phyloP scores from a whole-genome alignment of 2,113 vertebrate genomes.

The Tetrax tetrax region DNA sequence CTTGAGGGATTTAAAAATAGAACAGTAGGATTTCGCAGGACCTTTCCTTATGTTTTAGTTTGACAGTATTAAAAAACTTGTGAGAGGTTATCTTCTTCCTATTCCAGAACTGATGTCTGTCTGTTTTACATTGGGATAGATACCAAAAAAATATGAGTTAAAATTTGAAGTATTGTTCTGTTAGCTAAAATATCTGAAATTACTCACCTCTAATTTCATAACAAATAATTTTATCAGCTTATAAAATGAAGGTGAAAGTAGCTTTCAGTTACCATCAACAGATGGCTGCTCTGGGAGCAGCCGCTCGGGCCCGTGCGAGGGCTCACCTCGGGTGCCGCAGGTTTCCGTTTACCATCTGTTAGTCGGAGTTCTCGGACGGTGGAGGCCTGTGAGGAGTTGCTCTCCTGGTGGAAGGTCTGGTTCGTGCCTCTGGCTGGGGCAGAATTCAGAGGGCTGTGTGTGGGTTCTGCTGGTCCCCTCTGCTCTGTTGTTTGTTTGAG shows the following conservation, averaged over 20 bases:
- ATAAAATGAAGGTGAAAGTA: not conserved
- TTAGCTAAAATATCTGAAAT: not conserved
- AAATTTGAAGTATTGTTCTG: not conserved
- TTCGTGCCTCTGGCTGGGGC: not conserved
- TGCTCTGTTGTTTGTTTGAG: accelerated
- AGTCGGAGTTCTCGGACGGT: accelerated
- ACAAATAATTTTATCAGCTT: not conserved
- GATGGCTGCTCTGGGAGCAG: not conserved
- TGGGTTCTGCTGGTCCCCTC: not conserved
- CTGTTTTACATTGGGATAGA: not conserved
- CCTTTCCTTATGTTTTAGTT: not conserved
- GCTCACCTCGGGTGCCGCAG: no score
- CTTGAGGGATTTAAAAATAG: not conserved
- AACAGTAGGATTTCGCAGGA: not conserved
- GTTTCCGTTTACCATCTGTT: no score
- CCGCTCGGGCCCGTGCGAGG: not conserved
- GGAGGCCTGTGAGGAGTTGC: no score
- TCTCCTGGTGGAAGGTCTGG: not conserved
- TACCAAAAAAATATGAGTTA: no score
- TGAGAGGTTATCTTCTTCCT: not conserved
- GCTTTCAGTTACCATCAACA: not conserved
- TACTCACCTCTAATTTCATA: not conserved
- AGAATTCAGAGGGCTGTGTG: accelerated
- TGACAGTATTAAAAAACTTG: not conserved
- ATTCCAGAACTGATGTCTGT: not conserved